Evolutionary conservation across 2,113 vertebrate genomes (phyloP).

Genomic region (Tinamus guttatus): DNA sequence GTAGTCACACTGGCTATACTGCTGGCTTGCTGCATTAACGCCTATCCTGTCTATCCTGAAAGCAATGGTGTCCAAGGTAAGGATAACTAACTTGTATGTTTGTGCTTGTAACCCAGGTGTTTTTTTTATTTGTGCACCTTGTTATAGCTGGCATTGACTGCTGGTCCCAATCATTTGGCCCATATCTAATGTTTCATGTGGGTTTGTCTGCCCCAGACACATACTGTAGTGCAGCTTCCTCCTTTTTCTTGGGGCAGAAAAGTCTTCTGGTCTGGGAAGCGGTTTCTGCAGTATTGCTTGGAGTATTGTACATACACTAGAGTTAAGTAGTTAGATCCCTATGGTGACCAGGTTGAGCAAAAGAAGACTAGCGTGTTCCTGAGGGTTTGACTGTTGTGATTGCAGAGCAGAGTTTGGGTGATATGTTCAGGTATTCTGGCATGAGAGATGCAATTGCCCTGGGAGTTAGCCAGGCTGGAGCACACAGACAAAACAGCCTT

Average conservation of each 20-base stretch:
- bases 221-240: neutral
- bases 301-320: neutral
- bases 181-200: accelerated
- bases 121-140: neutral
- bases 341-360: neutral
- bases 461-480: neutral
- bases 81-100: neutral
- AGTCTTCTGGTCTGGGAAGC: neutral
- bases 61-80: constrained; percentile 59
- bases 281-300: neutral
- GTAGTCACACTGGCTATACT: constrained; percentile 71
- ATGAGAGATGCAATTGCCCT: neutral
- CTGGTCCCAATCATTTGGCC: neutral
- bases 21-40: constrained; percentile 53
- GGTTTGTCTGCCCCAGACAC: neutral
- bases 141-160: too few relatives aligned
- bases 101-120: too few relatives aligned
- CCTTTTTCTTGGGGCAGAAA: neutral
- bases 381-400: neutral
- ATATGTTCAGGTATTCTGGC: accelerated
- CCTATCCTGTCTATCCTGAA: constrained; percentile 78
- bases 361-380: neutral
- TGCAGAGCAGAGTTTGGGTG: neutral
- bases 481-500: accelerated
- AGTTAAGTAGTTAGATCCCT: neutral